phyloP scores from a whole-genome alignment of 2,797 vertebrate species.

The Pogoniulus pusillus region DNA sequence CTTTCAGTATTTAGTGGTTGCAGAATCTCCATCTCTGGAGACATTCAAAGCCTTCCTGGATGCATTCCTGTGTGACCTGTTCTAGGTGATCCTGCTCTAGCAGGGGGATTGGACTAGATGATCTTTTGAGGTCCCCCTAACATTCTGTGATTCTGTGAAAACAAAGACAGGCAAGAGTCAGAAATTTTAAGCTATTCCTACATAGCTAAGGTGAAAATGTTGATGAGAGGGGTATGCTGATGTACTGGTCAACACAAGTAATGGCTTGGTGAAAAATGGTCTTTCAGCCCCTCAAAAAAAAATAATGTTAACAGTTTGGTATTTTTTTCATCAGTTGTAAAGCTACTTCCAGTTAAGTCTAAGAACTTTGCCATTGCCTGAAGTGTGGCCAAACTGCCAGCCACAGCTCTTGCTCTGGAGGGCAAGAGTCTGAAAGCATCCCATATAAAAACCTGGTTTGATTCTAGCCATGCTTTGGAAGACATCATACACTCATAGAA shows the following conservation, averaged over 20 bases:
- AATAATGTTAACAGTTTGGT: not conserved
- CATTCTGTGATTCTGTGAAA: not conserved
- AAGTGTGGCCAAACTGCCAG: not conserved
- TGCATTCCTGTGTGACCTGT: too few relatives aligned
- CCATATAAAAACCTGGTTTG: not conserved
- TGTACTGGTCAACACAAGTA: not conserved
- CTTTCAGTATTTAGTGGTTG: not conserved
- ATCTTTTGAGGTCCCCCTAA: too few relatives aligned
- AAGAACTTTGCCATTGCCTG: not conserved
- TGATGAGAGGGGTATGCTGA: not conserved
- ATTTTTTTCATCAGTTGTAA: not conserved
- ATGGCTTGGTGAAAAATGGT: not conserved
- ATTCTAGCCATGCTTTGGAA: not conserved
- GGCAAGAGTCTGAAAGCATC: not conserved
- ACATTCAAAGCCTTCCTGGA: too few relatives aligned
- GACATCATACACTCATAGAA: fast-evolving
- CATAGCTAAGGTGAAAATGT: not conserved
- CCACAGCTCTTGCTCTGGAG: not conserved
- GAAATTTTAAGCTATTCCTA: not conserved
- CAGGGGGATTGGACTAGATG: too few relatives aligned
- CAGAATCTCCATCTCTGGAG: too few relatives aligned
- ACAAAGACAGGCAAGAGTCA: not conserved
- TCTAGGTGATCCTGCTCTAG: too few relatives aligned
- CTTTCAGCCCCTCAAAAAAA: not conserved
- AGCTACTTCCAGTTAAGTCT: not conserved